A percentile compares a stretch with the other conserved stretches of the same genome.
Conservation (phyloP, 2,797 vertebrate genomes). For the Aulostomus chinensis region DNA sequence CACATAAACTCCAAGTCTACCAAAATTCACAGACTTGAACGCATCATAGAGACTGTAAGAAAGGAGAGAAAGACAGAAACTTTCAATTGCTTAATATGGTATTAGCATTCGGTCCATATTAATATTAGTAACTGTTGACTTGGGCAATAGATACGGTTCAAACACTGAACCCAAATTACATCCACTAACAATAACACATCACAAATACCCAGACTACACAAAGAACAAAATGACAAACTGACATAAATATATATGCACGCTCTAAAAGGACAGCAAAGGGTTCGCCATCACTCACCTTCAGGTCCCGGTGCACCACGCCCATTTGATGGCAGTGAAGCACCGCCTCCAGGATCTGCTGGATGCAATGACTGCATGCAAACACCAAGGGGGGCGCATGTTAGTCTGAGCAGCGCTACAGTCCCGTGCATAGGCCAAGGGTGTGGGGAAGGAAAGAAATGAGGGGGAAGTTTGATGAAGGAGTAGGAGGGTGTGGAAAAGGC, state of each 20-base stretch:
- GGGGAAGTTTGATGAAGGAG: slow-evolving; percentile 3
- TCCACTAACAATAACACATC: no score
- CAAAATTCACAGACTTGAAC: no score
- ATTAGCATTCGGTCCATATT: no score
- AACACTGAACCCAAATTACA: no score
- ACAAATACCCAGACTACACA: slow-evolving; percentile 38
- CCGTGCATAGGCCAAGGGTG: slow-evolving; percentile 72
- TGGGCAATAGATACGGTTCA: no score
- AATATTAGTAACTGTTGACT: no score
- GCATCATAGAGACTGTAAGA: no score
- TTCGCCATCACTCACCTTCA: slow-evolving; percentile 79
- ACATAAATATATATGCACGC: slow-evolving; percentile 20
- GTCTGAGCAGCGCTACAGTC: slow-evolving; percentile 72
- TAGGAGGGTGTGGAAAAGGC: slow-evolving; percentile 5
- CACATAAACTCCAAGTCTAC: no score
- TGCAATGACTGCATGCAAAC: slow-evolving; percentile 95
- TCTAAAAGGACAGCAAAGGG: slow-evolving; percentile 42
- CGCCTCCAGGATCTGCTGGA: slow-evolving; percentile 98
- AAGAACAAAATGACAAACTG: slow-evolving; percentile 9
- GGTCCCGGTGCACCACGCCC: slow-evolving; percentile 94
- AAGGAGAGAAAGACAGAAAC: no score
- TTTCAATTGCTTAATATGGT: no score
- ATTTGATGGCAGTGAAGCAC: slow-evolving; percentile 98
- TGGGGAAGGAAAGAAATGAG: slow-evolving; percentile 1
- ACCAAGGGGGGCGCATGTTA: slow-evolving; percentile 76